These are phyloP conservation scores for Otolemur crassicaudatus DNA, from an alignment of 2,797 vertebrate genomes.

Conservation along the genomic window DNA sequence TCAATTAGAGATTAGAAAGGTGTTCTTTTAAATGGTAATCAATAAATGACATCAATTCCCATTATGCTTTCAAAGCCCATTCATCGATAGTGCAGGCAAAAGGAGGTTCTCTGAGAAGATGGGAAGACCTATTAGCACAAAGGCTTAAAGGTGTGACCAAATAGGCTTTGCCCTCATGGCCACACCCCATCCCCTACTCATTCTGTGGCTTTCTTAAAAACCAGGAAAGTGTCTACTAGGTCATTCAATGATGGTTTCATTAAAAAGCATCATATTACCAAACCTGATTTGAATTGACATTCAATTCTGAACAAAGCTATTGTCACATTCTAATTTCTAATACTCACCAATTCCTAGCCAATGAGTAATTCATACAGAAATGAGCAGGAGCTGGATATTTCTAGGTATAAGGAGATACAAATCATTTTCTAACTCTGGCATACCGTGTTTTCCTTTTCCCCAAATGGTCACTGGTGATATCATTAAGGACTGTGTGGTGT, in stretches of 20 bases:
- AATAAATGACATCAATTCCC: constrained; percentile 79
- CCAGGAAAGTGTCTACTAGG: constrained; percentile 60
- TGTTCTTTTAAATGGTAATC: constrained; percentile 83
- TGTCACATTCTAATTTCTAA: constrained; percentile 73
- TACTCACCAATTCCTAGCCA: constrained; percentile 70
- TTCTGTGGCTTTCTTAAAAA: constrained; percentile 59
- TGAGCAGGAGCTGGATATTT: constrained; percentile 50
- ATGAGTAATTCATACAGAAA: constrained; percentile 79
- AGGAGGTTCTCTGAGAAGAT: constrained; percentile 65
- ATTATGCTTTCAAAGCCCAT: constrained; percentile 80
- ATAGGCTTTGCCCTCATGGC: neutral
- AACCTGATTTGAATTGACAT: constrained; percentile 75
- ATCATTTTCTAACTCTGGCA: constrained; percentile 65
- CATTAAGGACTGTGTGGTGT: neutral
- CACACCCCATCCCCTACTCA: neutral
- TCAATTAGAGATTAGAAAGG: constrained; percentile 77
- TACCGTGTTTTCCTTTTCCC: constrained; percentile 63
- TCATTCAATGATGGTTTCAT: constrained; percentile 75
- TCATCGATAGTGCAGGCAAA: constrained; percentile 70
- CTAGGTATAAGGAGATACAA: constrained; percentile 66
- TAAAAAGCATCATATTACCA: constrained; percentile 73
- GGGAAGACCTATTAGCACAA: constrained; percentile 68
- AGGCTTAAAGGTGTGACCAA: constrained; percentile 46
- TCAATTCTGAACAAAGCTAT: constrained; percentile 63
- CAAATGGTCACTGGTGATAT: constrained; percentile 29